Base-by-base conservation (phyloP, 1,140 invertebrate species). In the Saccostrea echinata region DNA sequence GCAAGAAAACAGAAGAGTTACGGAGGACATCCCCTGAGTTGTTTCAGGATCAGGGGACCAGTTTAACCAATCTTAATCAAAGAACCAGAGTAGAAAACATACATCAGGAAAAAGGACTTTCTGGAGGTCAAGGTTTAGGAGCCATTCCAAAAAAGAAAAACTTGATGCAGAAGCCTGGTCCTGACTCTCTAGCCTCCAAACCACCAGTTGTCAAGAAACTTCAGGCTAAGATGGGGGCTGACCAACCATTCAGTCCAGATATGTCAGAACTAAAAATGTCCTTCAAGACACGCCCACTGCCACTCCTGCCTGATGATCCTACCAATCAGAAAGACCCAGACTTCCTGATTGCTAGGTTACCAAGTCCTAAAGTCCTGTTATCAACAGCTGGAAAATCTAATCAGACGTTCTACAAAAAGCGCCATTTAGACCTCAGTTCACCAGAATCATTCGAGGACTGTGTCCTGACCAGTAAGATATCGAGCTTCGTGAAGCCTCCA, bases 331-430 rank as follows among this genome's bases (percentile, higher is more conserved):
- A 1, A 21, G 84, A 85, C 21, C 35, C 87, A 11, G 57, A 85
- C 43, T 82, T 61, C 55, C 61, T 88, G 11, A 68, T 84, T 13
- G 90, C 90, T 81, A 43, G 90, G 18, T 87, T 93, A 35, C 92
- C 93, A 53, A 93, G 92, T 88, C 93, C 93, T 0, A 94, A 93
- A 88, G 93, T 94, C 21, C 88, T 93, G 3, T 88, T 93, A 12
- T 90, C 90, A 4, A 85, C 87, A 1, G 91, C 87, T 52, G 87
- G 35, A 30, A 89, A 88, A 4, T 86, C 88, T 76, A 82, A 21
- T 27, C 33, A 87, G 13, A 64, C 87, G 18, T 86, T 85, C n/a
- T 91, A 88, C 52, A 90, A 88, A 27, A 92, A 91, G 84, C 85
- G 92, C 71, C 89, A 90, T 30, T 82, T 93, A 13, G 92, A 93